These are phyloP conservation scores for Acipenser oxyrinchus DNA, from an alignment of 2,797 vertebrate species.

Conservation along the genomic window DNA sequence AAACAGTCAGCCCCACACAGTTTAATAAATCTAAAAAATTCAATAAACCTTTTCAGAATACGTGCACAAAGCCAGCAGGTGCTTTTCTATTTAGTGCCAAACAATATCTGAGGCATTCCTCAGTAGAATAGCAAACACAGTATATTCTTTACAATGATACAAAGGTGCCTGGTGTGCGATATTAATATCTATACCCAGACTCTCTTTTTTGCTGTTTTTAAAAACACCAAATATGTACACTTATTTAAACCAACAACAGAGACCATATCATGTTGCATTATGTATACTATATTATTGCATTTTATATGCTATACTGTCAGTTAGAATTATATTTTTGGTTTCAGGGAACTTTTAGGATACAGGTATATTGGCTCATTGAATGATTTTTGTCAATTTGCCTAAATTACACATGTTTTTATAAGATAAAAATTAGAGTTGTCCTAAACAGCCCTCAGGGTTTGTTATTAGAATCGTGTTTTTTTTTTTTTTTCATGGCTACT, in stretches of 20 bases:
- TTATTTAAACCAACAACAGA: not conserved
- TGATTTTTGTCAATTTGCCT: slow-evolving; percentile 19
- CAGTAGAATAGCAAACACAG: not conserved
- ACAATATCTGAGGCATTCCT: not conserved
- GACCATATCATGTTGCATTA: no score
- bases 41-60: not conserved
- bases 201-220: not conserved
- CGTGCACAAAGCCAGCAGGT: not conserved
- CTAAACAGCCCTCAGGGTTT: slow-evolving; percentile 88
- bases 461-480: no score
- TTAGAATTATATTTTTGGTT: slow-evolving; percentile 12
- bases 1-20: not conserved
- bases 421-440: slow-evolving; percentile 94
- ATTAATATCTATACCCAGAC: not conserved
- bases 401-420: slow-evolving; percentile 10
- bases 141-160: not conserved
- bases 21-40: not conserved
- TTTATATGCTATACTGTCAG: not conserved
- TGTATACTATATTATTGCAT: not conserved
- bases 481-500: slow-evolving; percentile 76
- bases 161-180: not conserved
- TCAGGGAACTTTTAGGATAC: slow-evolving; percentile 37
- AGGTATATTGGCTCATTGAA: slow-evolving; percentile 19
- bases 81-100: not conserved
- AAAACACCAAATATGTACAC: not conserved